A percentile compares a stretch with the other conserved stretches of the same genome.
Evolutionary conservation across 2,797 vertebrate species (phyloP).

Genomic region (Oreochromis grahami): DNA sequence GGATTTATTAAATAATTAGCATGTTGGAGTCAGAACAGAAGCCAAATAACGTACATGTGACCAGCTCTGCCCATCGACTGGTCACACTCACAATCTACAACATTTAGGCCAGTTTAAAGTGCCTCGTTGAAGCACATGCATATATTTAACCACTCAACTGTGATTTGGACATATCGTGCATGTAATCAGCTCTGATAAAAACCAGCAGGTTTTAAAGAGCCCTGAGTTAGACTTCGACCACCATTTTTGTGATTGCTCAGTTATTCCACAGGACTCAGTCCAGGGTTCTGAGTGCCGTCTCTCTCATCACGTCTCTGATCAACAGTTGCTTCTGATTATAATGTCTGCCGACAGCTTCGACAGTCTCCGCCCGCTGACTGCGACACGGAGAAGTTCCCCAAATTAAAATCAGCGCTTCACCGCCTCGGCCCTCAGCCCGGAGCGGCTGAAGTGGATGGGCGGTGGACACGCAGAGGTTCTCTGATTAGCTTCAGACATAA

Average conservation of each 20-base stretch:
- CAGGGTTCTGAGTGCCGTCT: background rate
- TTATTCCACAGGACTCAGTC: background rate
- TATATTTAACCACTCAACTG: background rate
- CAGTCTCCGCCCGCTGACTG: background rate
- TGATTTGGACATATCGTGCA: background rate
- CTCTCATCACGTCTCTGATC: background rate
- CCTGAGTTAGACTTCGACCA: background rate
- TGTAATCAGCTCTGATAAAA: background rate
- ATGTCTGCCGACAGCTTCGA: background rate
- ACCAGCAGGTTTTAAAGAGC: background rate
- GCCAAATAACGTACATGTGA: background rate
- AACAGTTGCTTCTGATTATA: background rate
- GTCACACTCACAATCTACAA: background rate
- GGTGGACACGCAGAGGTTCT: background rate
- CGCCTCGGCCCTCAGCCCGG: rapidly evolving
- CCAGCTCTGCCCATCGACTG: background rate
- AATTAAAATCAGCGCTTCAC: background rate
- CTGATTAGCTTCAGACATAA: background rate
- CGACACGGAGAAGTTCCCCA: background rate
- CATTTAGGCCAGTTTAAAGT: background rate
- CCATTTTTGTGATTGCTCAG: background rate
- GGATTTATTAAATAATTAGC: background rate
- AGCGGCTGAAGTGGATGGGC: background rate
- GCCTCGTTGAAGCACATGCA: background rate
- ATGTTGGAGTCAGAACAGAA: background rate